A percentile compares a stretch with the other conserved stretches of the same genome.
Conservation (phyloP, 2,888 invertebrate genomes). For the Drosophila buzzatii region DNA sequence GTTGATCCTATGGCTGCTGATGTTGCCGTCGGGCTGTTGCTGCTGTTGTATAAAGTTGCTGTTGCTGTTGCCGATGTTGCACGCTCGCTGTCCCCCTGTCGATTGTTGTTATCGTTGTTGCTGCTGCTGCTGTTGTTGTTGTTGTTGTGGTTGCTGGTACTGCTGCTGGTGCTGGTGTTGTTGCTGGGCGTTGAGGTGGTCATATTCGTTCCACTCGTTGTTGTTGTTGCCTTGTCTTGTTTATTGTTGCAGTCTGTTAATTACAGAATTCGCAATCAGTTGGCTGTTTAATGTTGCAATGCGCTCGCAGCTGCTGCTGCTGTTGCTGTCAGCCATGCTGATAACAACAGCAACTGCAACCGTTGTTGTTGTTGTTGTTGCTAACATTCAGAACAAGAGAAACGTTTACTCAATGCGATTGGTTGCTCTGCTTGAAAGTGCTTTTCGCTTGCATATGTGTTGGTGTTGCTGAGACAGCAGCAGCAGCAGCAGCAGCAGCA, state of each 20-base stretch:
- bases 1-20: conserved; percentile 59
- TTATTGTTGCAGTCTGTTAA: conserved; percentile 52
- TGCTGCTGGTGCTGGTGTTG: conserved; percentile 36
- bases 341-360: conserved; percentile 46
- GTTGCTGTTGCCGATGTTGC: conserved; percentile 29
- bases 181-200: conserved; percentile 70
- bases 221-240: conserved; percentile 14
- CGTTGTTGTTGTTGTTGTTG: conserved; percentile 24
- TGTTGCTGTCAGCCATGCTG: conserved; percentile 30
- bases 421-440: conserved; percentile 11
- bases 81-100: conserved; percentile 26
- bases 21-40: conserved; percentile 45
- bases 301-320: conserved; percentile 19
- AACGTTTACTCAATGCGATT: conserved; percentile 38
- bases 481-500: conserved; percentile 23
- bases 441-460: conserved; percentile 12
- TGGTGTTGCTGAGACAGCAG: conserved; percentile 36
- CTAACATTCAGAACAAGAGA: conserved; percentile 46
- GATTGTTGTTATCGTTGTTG: conserved; percentile 31
- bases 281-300: conserved; percentile 55
- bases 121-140: conserved; percentile 25
- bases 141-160: conserved; percentile 20
- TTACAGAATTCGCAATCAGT: conserved; percentile 57
- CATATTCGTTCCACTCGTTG: conserved; percentile 57
- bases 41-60: conserved; percentile 45